A percentile compares a stretch with the other conserved stretches of the same genome.
These are phyloP conservation scores for Elaeidobius kamerunicus DNA, from an alignment of 2,888 invertebrate genomes.

Conservation along the genomic window DNA sequence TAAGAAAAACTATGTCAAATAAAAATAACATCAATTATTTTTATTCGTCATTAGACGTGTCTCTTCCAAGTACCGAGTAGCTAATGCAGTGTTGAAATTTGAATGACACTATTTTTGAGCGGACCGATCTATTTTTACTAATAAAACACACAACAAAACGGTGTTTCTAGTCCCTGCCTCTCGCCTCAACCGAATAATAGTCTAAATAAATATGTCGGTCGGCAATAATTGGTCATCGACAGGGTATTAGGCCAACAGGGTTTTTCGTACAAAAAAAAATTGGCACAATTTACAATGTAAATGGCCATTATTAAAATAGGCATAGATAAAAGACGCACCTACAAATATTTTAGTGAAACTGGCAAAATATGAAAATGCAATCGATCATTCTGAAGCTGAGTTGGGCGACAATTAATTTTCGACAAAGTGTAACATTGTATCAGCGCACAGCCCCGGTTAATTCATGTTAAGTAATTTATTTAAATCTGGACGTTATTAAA, in stretches of 20 bases:
- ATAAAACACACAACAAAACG: constrained; percentile 23
- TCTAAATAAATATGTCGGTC: constrained; percentile 24
- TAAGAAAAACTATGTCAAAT: constrained; percentile 25
- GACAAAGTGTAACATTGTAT: no score
- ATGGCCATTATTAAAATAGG: no score
- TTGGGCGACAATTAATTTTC: no score
- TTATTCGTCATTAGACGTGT: constrained; percentile 21
- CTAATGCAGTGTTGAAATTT: constrained; percentile 24
- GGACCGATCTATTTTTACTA: constrained; percentile 20
- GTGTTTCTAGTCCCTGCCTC: constrained; percentile 15
- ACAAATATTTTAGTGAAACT: no score
- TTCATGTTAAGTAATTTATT: no score
- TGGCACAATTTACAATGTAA: no score
- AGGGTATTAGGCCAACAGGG: not conserved
- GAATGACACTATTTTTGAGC: constrained; percentile 26
- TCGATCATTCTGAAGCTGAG: no score
- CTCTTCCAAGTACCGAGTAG: constrained; percentile 17
- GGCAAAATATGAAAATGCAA: no score
- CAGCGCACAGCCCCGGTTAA: no score
- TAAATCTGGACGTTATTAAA: no score
- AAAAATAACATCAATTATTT: constrained; percentile 27
- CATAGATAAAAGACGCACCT: no score
- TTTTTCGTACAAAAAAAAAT: no score
- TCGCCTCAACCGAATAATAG: constrained; percentile 19
- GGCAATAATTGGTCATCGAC: constrained; percentile 16